Evolutionary conservation across 2,797 vertebrate species (phyloP), one percentile per base, ranked within the genome.

Genomic region (Amblyopsis hoosieri): DNA sequence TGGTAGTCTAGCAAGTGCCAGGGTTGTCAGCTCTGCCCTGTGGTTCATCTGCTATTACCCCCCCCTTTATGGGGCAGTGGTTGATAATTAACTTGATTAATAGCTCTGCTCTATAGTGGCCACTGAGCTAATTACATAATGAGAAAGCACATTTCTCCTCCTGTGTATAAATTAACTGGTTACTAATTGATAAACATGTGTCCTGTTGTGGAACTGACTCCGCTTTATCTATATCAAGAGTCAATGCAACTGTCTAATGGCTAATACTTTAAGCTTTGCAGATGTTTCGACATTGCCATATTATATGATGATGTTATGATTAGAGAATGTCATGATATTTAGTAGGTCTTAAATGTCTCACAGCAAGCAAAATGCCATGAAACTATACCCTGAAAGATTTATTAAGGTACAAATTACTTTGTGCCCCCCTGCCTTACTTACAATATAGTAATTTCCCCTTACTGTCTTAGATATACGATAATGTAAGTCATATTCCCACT

Each of bases 11-110:
- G 60, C 56, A 19, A 62, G 12, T 57, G 54, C 60, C 72, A 69
- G 55, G 78, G 64, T 79, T 60, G 55, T 55, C 12, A 15, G 59
- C 54, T 54, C 42, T 17, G 47, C 46, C 49, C 46, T 12, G 54
- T n/a, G 0, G 10, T 56, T 66, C 66, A 67, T 60, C 60, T 66
- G 75, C 76, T 59, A 67, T 66, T 68, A 42, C 37, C 12, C 46
- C 72, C 72, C 66, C 52, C 64, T 61, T 71, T 66, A 66, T n/a
- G 71, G 72, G 70, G 61, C 65, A 67, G 57, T 29, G 52, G 68
- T 71, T 78, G 79, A 81, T 90, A 89, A 88, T 89, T 76, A 86
- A 79, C 76, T 67, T 83, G 79, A 90, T 87, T 85, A 84, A 87
- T 86, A 42, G 75, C 64, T 13, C 58, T 1, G 55, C 54, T 76